phyloP scores from a whole-genome alignment of 2,113 vertebrate species.

The Actenoides lindsayi region DNA sequence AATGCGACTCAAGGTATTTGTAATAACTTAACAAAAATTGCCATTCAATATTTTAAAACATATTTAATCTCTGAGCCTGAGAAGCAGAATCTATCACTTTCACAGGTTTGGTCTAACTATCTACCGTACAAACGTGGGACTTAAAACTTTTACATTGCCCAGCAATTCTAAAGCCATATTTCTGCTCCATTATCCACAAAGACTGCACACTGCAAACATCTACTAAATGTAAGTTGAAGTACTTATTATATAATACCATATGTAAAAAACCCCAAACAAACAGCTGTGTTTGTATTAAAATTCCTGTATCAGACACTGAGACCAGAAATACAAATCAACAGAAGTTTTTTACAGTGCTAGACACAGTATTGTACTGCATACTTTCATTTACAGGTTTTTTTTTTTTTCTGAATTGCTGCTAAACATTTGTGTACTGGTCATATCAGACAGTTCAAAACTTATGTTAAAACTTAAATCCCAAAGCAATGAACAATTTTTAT shows the following conservation, averaged over 20 bases:
- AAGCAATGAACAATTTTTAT: slow-evolving; percentile 3
- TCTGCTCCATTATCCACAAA: not conserved
- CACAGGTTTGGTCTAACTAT: not conserved
- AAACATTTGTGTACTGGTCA: not conserved
- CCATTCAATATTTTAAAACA: not conserved
- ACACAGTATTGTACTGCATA: not conserved
- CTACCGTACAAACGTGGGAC: not conserved
- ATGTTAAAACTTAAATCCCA: not conserved
- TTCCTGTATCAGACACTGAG: slow-evolving; percentile 9
- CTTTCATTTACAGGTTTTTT: not conserved
- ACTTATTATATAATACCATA: not conserved
- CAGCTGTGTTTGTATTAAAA: not conserved
- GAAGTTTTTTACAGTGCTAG: not conserved
- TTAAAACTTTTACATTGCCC: not conserved
- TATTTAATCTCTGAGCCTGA: slow-evolving; percentile 14
- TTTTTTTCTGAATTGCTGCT: not conserved
- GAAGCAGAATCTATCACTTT: not conserved
- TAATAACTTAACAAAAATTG: slow-evolving; percentile 6
- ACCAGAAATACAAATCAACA: not conserved
- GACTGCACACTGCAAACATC: not conserved
- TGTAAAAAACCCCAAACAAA: not conserved
- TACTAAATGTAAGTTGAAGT: not conserved
- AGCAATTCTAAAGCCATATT: not conserved
- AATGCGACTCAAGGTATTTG: not conserved
- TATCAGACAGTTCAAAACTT: not conserved